Conservation (phyloP, 2,888 invertebrate species). For the Hypselothyrea guttata region DNA sequence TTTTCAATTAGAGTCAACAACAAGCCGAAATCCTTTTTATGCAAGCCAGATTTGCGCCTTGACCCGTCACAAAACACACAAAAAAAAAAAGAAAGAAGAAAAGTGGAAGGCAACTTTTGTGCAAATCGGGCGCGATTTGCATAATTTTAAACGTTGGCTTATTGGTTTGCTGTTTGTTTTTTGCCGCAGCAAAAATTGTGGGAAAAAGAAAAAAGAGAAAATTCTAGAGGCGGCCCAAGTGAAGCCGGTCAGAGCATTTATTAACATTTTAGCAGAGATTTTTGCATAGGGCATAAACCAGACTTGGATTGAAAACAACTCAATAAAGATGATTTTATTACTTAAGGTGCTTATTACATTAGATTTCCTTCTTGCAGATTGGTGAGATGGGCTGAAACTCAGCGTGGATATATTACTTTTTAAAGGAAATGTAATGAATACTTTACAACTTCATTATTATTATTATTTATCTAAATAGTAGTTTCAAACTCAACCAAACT, state of each 20-base stretch:
- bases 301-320: too few species aligned
- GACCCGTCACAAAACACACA: constrained; percentile 40
- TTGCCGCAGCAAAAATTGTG: constrained; percentile 13
- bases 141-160: constrained; percentile 70
- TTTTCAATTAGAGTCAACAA: constrained; percentile 65
- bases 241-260: constrained; percentile 57
- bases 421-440: too few species aligned
- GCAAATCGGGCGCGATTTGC: constrained; percentile 65
- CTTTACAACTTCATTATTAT: too few species aligned
- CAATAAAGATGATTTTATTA: too few species aligned
- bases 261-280: constrained; percentile 37
- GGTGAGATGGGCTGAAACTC: too few species aligned
- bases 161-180: constrained; percentile 65
- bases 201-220: constrained; percentile 11
- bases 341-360: too few species aligned
- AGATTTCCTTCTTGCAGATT: too few species aligned
- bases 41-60: constrained; percentile 56
- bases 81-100: constrained; percentile 13
- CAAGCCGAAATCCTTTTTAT: constrained; percentile 58
- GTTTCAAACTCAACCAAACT: too few species aligned
- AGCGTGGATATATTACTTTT: too few species aligned
- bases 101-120: constrained; percentile 37
- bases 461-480: too few species aligned
- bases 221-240: constrained; percentile 34
- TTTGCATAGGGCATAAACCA: background rate